Conservation (phyloP, 2,797 vertebrate species). For the Acanthopagrus latus region DNA sequence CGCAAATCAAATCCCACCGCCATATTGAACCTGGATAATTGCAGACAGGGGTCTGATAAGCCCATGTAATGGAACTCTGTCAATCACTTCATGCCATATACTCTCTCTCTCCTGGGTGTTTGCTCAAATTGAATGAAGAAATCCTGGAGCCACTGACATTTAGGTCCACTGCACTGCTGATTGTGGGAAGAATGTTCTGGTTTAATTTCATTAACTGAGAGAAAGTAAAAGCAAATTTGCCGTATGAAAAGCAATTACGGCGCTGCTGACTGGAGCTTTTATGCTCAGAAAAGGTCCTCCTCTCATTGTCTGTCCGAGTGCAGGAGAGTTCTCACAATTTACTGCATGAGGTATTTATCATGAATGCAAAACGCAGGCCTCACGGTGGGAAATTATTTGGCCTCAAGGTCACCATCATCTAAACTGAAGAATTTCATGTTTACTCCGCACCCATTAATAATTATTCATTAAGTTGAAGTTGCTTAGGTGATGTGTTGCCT, state of each 20-base stretch:
- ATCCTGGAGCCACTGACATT: conserved; percentile 91
- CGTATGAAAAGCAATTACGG: conserved; percentile 98
- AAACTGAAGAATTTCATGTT: conserved; percentile 34
- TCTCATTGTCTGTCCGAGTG: conserved; percentile 62
- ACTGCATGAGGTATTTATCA: conserved; percentile 64
- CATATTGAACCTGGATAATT: conserved; percentile 90
- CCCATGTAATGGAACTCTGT: conserved; percentile 93
- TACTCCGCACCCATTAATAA: conserved; percentile 30
- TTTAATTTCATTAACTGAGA: conserved; percentile 97
- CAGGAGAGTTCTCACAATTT: conserved; percentile 48
- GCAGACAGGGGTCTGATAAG: conserved; percentile 86
- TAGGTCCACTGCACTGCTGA: conserved; percentile 89
- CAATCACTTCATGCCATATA: conserved; percentile 88
- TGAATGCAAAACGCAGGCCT: conserved; percentile 48
- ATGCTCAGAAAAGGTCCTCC: conserved; percentile 70
- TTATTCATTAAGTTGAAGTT: conserved; percentile 21
- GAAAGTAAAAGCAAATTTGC: conserved; percentile 99
- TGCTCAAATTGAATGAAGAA: conserved; percentile 91
- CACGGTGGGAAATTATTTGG: conserved; percentile 56
- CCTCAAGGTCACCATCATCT: conserved; percentile 48
- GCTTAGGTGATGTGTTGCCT: conserved; percentile 6
- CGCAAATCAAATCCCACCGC: conserved; percentile 85
- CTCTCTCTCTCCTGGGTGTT: conserved; percentile 87
- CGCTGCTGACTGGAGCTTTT: conserved; percentile 91
- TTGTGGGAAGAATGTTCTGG: conserved; percentile 92